Evolutionary conservation across 2,888 invertebrate genomes (phyloP).

Genomic region (Cheilosia urbana): DNA sequence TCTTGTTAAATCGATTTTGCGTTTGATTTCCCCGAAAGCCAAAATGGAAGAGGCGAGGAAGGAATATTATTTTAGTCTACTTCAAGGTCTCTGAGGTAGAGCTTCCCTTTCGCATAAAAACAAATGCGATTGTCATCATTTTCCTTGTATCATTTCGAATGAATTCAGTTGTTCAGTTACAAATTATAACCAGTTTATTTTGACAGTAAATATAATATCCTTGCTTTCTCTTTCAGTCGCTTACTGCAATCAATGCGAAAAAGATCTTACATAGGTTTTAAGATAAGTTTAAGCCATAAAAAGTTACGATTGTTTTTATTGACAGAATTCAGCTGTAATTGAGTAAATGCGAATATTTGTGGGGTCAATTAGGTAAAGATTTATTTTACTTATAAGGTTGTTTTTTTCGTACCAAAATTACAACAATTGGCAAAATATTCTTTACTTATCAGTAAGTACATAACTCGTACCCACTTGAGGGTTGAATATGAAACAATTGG

Average conservation of each 20-base stretch:
- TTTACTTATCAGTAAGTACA: neutral
- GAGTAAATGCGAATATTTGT: neutral
- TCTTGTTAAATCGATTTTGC: slow-evolving; percentile 52
- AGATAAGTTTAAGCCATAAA: slow-evolving; percentile 1
- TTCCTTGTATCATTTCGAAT: slow-evolving; percentile 7
- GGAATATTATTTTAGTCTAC: neutral
- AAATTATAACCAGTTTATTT: slow-evolving; percentile 4
- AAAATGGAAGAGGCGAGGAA: neutral
- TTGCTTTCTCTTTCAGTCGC: neutral
- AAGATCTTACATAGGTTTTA: neutral
- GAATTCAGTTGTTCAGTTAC: neutral
- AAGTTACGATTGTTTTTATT: neutral
- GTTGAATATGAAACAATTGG: too few species aligned
- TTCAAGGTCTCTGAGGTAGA: slow-evolving; percentile 2
- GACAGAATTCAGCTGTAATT: neutral
- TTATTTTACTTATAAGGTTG: slow-evolving; percentile 13
- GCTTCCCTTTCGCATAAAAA: neutral
- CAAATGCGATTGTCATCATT: slow-evolving; percentile 26
- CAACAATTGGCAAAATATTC: neutral
- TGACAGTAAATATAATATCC: neutral
- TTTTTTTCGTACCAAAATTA: neutral
- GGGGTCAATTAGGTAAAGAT: neutral
- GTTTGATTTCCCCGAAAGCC: slow-evolving; percentile 31
- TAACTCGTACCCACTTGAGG: too few species aligned
- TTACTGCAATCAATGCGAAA: too few species aligned